Evolutionary conservation across 2,797 vertebrate species (phyloP).

Genomic region (Scyliorhinus canicula): DNA sequence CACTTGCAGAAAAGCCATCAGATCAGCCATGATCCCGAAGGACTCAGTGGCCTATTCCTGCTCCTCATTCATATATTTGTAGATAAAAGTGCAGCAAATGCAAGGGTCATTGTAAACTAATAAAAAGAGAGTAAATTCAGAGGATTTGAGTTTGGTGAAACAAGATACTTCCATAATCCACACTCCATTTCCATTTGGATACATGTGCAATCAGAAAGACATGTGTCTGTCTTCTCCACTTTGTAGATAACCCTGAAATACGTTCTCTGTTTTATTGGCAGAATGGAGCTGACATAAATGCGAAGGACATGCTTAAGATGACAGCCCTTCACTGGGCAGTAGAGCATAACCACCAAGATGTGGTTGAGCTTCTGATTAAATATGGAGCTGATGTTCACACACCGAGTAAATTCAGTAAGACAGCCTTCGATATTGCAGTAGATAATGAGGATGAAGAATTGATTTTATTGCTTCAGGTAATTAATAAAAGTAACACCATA

Average conservation of each 20-base stretch:
- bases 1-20: not conserved
- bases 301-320: constrained; percentile 84
- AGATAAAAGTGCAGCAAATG: constrained; percentile 36
- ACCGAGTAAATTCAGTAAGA: constrained; percentile 82
- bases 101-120: constrained; percentile 38
- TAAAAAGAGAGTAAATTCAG: constrained; percentile 45
- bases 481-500: not conserved
- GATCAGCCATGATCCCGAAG: too few relatives aligned
- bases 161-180: constrained; percentile 50
- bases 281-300: constrained; percentile 80
- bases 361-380: constrained; percentile 74
- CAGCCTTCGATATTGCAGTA: constrained; percentile 73
- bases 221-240: constrained; percentile 43
- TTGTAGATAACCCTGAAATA: not conserved
- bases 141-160: constrained; percentile 36
- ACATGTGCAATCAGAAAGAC: constrained; percentile 18
- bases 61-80: too few relatives aligned
- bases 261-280: constrained; percentile 50
- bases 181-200: constrained; percentile 25
- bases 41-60: too few relatives aligned
- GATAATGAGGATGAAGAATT: constrained; percentile 77
- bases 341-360: constrained; percentile 73
- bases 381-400: constrained; percentile 76
- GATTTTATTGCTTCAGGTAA: constrained; percentile 77
- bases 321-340: constrained; percentile 80